phyloP scores from a whole-genome alignment of 2,113 vertebrate species.

The Petroica traversi region DNA sequence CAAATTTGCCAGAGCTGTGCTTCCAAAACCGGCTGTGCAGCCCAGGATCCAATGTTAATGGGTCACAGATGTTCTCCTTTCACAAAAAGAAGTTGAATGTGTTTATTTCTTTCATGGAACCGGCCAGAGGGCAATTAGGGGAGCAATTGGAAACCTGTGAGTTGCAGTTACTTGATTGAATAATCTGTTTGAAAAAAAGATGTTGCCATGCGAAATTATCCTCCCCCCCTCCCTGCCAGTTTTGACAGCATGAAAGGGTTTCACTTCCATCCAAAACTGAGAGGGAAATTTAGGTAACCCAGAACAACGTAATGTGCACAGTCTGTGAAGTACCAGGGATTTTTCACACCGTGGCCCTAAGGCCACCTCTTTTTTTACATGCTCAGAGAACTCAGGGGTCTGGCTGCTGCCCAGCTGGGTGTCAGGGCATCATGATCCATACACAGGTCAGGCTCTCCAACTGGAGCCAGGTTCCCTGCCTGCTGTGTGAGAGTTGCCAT shows the following conservation, averaged over 20 bases:
- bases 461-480: not conserved
- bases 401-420: fast-evolving
- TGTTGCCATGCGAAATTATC: not conserved
- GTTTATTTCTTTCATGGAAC: conserved; percentile 3
- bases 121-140: not conserved
- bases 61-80: conserved; percentile 11
- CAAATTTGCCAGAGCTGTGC: not conserved
- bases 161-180: not conserved
- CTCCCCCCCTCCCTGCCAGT: not conserved
- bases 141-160: not conserved
- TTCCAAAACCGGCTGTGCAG: not conserved
- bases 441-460: fast-evolving
- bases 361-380: not conserved
- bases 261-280: conserved; percentile 24
- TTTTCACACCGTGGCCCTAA: not conserved
- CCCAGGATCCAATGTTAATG: not conserved
- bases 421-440: not conserved
- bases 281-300: conserved; percentile 11
- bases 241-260: not conserved
- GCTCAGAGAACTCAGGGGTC: not conserved
- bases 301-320: fast-evolving
- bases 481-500: not conserved
- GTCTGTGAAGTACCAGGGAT: conserved; percentile 29
- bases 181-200: not conserved
- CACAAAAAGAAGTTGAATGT: not conserved